Evolutionary conservation across 1,140 invertebrate genomes (phyloP), one percentile per base, ranked within the genome.

Genomic region (Bombus pascuorum): DNA sequence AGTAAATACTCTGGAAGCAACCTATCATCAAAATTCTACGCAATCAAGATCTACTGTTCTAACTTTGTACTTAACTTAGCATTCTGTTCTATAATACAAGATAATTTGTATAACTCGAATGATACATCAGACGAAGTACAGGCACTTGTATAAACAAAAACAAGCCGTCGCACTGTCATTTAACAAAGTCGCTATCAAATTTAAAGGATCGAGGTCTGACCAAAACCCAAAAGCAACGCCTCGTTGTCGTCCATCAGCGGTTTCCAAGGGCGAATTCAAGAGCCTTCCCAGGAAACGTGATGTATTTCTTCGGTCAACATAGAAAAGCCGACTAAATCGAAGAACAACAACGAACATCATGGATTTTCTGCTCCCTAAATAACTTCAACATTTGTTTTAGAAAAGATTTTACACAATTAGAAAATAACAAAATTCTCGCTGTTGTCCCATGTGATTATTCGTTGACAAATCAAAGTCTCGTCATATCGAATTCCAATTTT

Each of bases 191-290:
- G 32, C 47, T 22, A 2, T 12, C 9, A 75, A 57, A 72, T 78
- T 78, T 44, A 22, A 65, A 65, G 57, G 28, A 18, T 77, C 25
- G 12, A 28, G 25, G 3, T n/a, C 2, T 9, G 18, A 13, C n/a
- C 72, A 28, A n/a, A 44, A 39, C 12, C 15, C 44, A 15, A 28
- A 53, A 53, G 34, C 65, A 53, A 10, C 70, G 6, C 10, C 39
- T 71, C n/a, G 42, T 57, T 34, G 25, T 13, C 39, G 13, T 81
- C 22, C 37, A 81, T 81, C 70, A 28, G 70, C 12, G 70, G 70
- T 81, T 81, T 81, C 15, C 53, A 44, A 32, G 15, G n/a, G 37
- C 37, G n/a, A 5, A 57, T 25, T n/a, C 28, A 6, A 10, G 18
- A n/a, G 6, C 47, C 37, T 78, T 44, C 44, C 34, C 13, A 2